A percentile compares a stretch with the other conserved stretches of the same genome.
These are phyloP conservation scores for Columba livia DNA, from an alignment of 2,113 vertebrate species.

Conservation along the genomic window DNA sequence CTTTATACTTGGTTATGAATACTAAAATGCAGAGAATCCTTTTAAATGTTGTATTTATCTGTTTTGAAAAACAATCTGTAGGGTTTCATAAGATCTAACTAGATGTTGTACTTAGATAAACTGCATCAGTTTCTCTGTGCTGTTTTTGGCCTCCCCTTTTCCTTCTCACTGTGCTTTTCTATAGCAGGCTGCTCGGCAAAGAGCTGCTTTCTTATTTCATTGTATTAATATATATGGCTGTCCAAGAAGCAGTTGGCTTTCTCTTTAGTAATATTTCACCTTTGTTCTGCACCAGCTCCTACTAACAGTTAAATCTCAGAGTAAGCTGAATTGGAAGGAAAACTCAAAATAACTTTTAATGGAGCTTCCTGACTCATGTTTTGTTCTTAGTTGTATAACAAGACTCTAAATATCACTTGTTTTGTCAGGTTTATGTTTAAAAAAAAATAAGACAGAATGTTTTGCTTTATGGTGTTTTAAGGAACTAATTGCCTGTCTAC, in stretches of 20 bases:
- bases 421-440: neutral
- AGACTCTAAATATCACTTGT: neutral
- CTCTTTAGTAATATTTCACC: neutral
- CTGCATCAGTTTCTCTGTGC: neutral
- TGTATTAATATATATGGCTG: neutral
- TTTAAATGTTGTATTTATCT: neutral
- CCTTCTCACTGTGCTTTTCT: neutral
- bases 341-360: neutral
- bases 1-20: neutral
- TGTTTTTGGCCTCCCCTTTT: neutral
- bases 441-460: neutral
- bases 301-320: neutral
- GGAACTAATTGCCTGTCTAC: neutral
- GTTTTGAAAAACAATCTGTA: neutral
- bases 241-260: neutral
- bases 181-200: neutral
- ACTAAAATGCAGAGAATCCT: neutral
- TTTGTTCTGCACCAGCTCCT: neutral
- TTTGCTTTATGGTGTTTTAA: neutral
- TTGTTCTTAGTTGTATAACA: neutral
- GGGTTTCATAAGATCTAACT: neutral
- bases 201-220: neutral
- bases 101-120: neutral
- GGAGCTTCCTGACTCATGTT: neutral
- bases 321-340: neutral